These are phyloP conservation scores for Thera britannica DNA, from an alignment of 2,888 invertebrate species.

Conservation along the genomic window DNA sequence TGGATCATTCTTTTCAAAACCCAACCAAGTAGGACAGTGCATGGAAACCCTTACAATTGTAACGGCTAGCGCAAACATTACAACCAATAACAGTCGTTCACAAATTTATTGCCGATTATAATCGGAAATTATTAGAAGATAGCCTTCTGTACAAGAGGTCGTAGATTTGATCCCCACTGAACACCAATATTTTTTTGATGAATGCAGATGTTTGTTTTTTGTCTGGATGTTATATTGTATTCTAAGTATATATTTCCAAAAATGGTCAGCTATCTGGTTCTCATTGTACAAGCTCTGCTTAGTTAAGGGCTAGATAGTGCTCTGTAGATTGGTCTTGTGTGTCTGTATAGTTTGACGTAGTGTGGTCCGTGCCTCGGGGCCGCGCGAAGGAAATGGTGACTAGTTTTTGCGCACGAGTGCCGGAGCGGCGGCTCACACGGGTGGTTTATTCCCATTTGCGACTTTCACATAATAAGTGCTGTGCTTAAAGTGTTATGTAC, in stretches of 20 bases:
- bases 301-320: no score
- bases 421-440: constrained; percentile 15
- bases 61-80: constrained; percentile 10
- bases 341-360: constrained; percentile 35
- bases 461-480: neutral
- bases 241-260: no score
- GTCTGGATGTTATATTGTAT: no score
- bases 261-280: no score
- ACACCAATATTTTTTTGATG: no score
- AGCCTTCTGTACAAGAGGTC: no score
- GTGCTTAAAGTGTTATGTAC: neutral
- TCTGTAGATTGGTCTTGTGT: no score
- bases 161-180: no score
- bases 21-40: constrained; percentile 1
- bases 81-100: constrained; percentile 5
- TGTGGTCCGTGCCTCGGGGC: constrained; percentile 45
- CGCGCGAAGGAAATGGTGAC: constrained; percentile 22
- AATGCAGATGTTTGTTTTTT: no score
- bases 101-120: constrained; percentile 12
- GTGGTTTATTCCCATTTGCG: constrained; percentile 1
- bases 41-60: neutral
- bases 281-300: no score
- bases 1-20: no score
- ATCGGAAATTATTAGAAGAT: neutral
- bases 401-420: constrained; percentile 36